Base-by-base conservation (phyloP, 2,113 vertebrate species). In the Sorex fumeus region DNA sequence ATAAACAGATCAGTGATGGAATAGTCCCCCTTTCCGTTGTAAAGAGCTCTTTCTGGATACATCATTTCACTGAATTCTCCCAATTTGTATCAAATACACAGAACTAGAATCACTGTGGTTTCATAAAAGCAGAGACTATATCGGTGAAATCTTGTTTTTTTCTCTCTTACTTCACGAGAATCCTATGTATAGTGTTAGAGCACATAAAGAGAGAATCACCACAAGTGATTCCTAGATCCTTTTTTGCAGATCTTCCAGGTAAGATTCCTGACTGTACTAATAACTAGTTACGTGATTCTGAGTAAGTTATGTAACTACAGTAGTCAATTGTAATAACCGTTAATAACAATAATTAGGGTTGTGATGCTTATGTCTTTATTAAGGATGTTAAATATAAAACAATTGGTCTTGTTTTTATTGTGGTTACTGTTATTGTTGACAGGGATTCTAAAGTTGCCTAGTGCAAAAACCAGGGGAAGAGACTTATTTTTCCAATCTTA, bases 401-500 rank as follows among this genome's bases (percentile, higher is more conserved):
- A 32, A 4, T 60, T 34, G 11, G 19, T 74, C 10, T 27, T 32
- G 4, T 32, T 72, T 18, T 45, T 43, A 8, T 25, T 66, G 47
- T 50, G 47, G 0, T 28, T 43, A 7, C 19, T 66, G 25, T 72
- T 81, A 0, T 30, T 76, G 16, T 64, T 34, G 79, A 74, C 16
- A 57, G 92, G 57, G 30, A 70, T 40, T 9, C 18, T 77, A 6
- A 8, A 75, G 62, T 64, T 78, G 32, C n/a, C 53, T 13, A 53
- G 2, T 23, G 25, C 50, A 71, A 91, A 90, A 69, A 72, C 43
- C 66, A 87, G 10, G 81, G 8, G 11, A 94, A 80, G 34, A 69
- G 19, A 43, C 34, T 34, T 86, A 25, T 28, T 91, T 78, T 86
- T 77, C 64, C 2, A 77, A 13, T 23, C 27, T 28, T 47, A 57